Base-by-base conservation (phyloP, 2,888 invertebrate species). In the Melanophora roralis region DNA sequence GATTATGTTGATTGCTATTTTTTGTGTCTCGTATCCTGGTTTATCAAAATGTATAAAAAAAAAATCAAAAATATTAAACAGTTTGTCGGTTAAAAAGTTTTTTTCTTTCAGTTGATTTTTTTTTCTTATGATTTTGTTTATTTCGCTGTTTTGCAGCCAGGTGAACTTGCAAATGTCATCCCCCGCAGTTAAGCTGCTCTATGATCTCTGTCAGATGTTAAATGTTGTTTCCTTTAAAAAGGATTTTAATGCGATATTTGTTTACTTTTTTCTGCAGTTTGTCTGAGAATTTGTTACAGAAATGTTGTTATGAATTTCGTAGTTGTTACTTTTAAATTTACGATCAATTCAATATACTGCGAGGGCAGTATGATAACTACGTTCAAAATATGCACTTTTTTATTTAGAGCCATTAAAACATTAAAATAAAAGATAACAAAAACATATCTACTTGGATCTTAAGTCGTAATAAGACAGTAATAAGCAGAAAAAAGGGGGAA, bases 161-260 rank as follows among this genome's bases (percentile, higher is more conserved):
- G 80, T 80, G 80, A 80, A 80, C 76, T 80, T 64, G 76, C 80
- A 81, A 78, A 81, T 81, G 81, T 81, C 81, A 79, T 79, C 81
- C 79, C 81, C 81, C 79, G 81, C 79, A 81, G 81, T 81, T 79
- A 80, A 51, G 76, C 72, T 80, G 80, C 80, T 73, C 80, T 80
- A 80, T 76, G 80, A 76, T 80, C 80, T 76, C 72, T 76, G 80
- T 68, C 76, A 80, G 76, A 80, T 80, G 80, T 80, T 76, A 76
- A 71, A 67, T 72, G 79, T 75, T 75, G 75, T 79, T 75, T 75
- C 76, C 76, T 64, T 14, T 69, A 71, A 71, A 76, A 43, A 57
- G 40, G 53, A 59, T 59, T 67, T 40, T 71, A 45, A 21, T 49
- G 62, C 59, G 32, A 67, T 59, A 34, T 67, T 27, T 6, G 6